Evolutionary conservation across 2,797 vertebrate species (phyloP), one percentile per base, ranked within the genome.

Genomic region (Sebastes dallii): DNA sequence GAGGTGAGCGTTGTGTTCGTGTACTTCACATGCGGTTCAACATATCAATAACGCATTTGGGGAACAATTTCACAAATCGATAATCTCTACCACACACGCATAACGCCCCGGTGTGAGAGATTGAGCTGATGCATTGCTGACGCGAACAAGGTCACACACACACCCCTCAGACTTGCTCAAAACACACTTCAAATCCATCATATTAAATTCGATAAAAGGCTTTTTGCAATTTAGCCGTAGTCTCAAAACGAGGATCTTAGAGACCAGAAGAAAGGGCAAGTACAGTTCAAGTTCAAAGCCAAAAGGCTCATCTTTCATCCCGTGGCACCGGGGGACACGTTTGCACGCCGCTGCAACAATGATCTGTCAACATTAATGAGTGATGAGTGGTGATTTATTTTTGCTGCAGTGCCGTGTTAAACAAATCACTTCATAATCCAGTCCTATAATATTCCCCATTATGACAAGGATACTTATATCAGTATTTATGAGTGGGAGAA

Each of bases 271-370:
- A 75, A 68, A 72, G 85, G 87, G 74, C 88, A 91, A 91, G 85
- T 78, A 50, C 86, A 90, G 93, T 92, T 93, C 91, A 95, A 95
- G 94, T 92, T 92, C 89, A 91, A 87, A 89, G 80, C 87, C 85
- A 73, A 54, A n/a, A 59, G 80, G 83, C 87, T 91, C 90, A 89
- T 93, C 88, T 88, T 87, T 94, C 91, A 84, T 80, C 56, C 50
- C 1, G 0, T 20, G 86, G 77, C 83, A 75, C 52, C 9, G 14
- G 27, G 89, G 88, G 88, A 91, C 87, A 85, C 81, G 76, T 89
- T 78, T 62, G 83, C 36, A 54, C 42, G n/a, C 82, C 6, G 71
- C 85, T 58, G 88, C 79, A 82, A 89, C 88, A 88, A 85, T 78
- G 85, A 84, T 86, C 76, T 73, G 89, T 89, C 91, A 65, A 7